These are phyloP conservation scores for Corythornis cristatus DNA, from an alignment of 2,113 vertebrate species.

Conservation along the genomic window DNA sequence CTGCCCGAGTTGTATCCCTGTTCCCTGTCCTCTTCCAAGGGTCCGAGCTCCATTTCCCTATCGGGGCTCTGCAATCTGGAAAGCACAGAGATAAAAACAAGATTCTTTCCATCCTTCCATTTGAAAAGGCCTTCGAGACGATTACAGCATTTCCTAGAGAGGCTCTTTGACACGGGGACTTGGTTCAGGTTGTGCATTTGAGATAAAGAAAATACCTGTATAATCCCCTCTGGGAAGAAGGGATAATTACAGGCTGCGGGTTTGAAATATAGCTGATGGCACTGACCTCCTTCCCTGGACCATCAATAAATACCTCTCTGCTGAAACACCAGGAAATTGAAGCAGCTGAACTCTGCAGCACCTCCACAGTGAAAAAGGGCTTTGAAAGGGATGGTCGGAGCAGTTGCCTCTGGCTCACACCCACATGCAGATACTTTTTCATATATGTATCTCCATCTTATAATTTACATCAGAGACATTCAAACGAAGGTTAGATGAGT, in stretches of 20 bases:
- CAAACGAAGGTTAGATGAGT: conserved; percentile 2
- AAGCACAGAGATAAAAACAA: conserved; percentile 33
- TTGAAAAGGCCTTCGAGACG: conserved; percentile 27
- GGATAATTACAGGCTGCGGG: conserved; percentile 56
- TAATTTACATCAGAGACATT: conserved; percentile 43
- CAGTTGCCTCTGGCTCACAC: conserved; percentile 14
- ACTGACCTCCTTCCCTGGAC: conserved; percentile 58
- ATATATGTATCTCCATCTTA: neutral
- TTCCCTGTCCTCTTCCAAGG: neutral
- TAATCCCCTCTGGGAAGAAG: conserved; percentile 53
- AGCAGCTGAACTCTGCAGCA: conserved; percentile 53
- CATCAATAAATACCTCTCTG: conserved; percentile 67
- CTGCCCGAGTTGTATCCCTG: neutral
- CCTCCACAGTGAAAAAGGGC: neutral
- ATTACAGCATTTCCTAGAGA: conserved; percentile 26
- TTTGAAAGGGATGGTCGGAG: neutral
- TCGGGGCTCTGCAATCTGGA: conserved; percentile 1
- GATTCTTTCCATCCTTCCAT: conserved; percentile 60
- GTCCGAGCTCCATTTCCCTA: conserved; percentile 23
- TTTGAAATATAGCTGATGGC: conserved; percentile 61
- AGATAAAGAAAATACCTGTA: conserved; percentile 73
- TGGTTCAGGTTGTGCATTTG: conserved; percentile 17
- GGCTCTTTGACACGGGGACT: conserved; percentile 45
- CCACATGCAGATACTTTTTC: neutral
- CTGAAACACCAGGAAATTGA: conserved; percentile 51